Conservation (phyloP, 2,888 invertebrate species). For the Drosophila prostipennis region DNA sequence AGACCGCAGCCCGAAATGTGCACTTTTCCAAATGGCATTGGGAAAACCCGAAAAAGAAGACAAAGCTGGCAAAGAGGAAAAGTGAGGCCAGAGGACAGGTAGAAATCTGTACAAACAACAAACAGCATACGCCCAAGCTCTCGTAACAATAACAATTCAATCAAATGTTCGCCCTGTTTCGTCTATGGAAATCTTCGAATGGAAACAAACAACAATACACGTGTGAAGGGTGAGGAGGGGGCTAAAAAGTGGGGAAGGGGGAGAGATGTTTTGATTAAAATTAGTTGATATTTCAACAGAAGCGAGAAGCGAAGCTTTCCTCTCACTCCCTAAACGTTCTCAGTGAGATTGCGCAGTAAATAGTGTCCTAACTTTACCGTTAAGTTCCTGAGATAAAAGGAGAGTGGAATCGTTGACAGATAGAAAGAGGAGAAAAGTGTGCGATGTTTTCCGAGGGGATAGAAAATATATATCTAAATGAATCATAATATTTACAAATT, state of each 20-base stretch:
- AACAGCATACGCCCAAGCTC: conserved; percentile 37
- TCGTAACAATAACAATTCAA: conserved; percentile 70
- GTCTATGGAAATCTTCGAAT: conserved; percentile 61
- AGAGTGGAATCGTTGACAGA: neutral
- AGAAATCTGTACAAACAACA: conserved; percentile 44
- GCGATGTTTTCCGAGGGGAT: conserved; percentile 10
- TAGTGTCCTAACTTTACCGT: conserved; percentile 59
- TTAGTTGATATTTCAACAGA: conserved; percentile 14
- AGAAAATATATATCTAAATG: neutral
- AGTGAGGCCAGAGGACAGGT: conserved; percentile 8
- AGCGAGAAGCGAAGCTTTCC: conserved; percentile 19
- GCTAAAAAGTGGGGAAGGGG: neutral
- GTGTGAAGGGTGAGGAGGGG: neutral
- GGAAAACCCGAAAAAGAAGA: conserved; percentile 7
- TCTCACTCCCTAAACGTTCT: neutral
- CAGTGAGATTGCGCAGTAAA: conserved; percentile 39
- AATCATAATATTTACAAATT: neutral
- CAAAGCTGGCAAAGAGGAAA: conserved; percentile 5
- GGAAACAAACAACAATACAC: conserved; percentile 46
- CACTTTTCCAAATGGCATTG: conserved; percentile 59
- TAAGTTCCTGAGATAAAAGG: conserved; percentile 42
- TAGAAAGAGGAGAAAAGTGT: neutral
- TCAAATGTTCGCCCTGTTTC: conserved; percentile 64
- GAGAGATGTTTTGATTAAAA: conserved; percentile 65
- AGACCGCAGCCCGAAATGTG: conserved; percentile 59